A percentile compares a stretch with the other conserved stretches of the same genome.
Evolutionary conservation across 2,888 invertebrate species (phyloP).

Genomic region (Leuctra nigra): DNA sequence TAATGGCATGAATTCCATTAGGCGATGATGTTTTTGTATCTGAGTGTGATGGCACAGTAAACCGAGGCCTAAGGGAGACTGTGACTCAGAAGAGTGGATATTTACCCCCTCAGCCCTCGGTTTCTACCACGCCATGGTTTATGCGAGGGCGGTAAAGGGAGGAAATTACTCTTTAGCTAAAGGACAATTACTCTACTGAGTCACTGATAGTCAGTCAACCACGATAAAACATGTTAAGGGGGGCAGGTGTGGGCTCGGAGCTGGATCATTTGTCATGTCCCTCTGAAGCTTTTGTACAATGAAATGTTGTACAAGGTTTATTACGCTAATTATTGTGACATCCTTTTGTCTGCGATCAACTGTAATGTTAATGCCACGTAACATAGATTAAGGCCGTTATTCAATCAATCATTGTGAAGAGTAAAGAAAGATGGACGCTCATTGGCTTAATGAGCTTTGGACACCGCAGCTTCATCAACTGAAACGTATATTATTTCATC

Average conservation of each 20-base stretch:
- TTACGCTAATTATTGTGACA: conserved; percentile 25
- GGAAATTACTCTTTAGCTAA: conserved; percentile 21
- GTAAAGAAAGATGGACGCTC: not conserved
- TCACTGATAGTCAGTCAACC: conserved; percentile 22
- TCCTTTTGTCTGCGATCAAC: conserved; percentile 14
- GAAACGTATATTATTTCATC: no score
- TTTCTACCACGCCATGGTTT: conserved; percentile 2
- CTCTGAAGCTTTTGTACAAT: not conserved
- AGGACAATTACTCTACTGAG: conserved; percentile 24
- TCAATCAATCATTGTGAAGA: conserved; percentile 2
- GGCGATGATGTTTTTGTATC: conserved; percentile 40
- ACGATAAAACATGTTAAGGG: conserved; percentile 18
- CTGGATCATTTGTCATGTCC: conserved; percentile 23
- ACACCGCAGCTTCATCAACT: no score
- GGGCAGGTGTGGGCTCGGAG: conserved; percentile 24
- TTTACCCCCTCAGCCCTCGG: conserved; percentile 8
- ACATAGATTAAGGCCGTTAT: conserved; percentile 9
- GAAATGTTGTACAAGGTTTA: conserved; percentile 14
- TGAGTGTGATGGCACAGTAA: conserved; percentile 9
- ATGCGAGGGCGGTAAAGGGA: no score
- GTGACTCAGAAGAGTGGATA: conserved; percentile 21
- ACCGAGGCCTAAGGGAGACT: conserved; percentile 2
- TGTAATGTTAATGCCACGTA: conserved; percentile 10
- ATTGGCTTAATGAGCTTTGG: no score
- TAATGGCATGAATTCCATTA: conserved; percentile 43